Conservation (phyloP, 2,797 vertebrate genomes). For the Phaenicophaeus curvirostris region DNA sequence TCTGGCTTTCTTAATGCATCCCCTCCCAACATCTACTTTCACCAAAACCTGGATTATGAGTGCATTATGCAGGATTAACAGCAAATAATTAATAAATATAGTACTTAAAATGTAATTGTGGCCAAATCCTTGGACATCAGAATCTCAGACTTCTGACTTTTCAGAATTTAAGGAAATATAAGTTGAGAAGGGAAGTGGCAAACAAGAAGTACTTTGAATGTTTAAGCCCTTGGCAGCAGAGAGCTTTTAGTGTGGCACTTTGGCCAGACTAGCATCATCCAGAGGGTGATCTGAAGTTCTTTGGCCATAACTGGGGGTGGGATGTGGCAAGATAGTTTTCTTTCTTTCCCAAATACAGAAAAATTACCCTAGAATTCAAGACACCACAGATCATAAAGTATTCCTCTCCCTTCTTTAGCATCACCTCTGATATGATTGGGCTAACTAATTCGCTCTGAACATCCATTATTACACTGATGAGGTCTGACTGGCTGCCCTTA, state of each 20-base stretch:
- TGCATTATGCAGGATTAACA: neutral
- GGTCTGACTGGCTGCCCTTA: slow-evolving; percentile 63
- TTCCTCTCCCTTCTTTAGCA: slow-evolving; percentile 20
- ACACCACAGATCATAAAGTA: slow-evolving; percentile 20
- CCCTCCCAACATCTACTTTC: neutral
- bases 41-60: neutral
- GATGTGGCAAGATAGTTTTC: neutral
- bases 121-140: neutral
- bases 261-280: neutral
- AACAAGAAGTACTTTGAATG: neutral
- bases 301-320: neutral
- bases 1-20: neutral
- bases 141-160: neutral
- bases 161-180: neutral
- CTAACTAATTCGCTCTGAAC: slow-evolving; percentile 62
- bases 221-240: neutral
- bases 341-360: slow-evolving; percentile 23
- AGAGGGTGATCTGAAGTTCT: neutral
- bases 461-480: slow-evolving; percentile 70
- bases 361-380: slow-evolving; percentile 8
- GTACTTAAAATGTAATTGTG: neutral
- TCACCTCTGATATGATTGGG: slow-evolving; percentile 53
- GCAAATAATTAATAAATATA: neutral
- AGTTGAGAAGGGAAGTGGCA: neutral
- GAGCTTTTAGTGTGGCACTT: neutral